phyloP scores from a whole-genome alignment of 2,888 invertebrate genomes.

The Dynastes maya region DNA sequence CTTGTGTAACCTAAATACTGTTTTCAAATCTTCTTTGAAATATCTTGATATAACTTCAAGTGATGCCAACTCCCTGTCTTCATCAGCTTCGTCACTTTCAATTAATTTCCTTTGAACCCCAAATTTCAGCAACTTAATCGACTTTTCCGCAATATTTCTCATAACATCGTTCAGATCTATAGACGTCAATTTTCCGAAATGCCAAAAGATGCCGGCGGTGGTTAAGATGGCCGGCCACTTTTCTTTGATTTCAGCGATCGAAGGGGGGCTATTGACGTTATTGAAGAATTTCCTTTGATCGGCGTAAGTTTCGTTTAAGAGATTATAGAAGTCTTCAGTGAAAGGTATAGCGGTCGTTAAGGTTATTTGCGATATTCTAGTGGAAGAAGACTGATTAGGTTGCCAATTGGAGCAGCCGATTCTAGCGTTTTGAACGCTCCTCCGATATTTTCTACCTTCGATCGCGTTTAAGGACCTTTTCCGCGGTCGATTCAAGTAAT shows the following conservation, averaged over 20 bases:
- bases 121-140: neutral
- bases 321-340: slow-evolving; percentile 13
- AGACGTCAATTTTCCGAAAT: slow-evolving; percentile 34
- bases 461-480: slow-evolving; percentile 36
- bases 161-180: slow-evolving; percentile 32
- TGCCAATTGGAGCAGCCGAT: slow-evolving; percentile 52
- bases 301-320: slow-evolving; percentile 30
- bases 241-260: slow-evolving; percentile 42
- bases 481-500: slow-evolving; percentile 58
- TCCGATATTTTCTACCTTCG: slow-evolving; percentile 30
- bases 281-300: slow-evolving; percentile 51
- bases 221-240: slow-evolving; percentile 37
- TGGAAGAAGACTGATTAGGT: slow-evolving; percentile 1
- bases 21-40: slow-evolving; percentile 51
- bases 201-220: slow-evolving; percentile 43
- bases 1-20: neutral
- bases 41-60: slow-evolving; percentile 41
- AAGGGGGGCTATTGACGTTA: slow-evolving; percentile 29
- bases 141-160: slow-evolving; percentile 13
- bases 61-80: slow-evolving; percentile 4
- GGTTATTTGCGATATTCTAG: neutral
- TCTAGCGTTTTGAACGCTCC: slow-evolving; percentile 16
- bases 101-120: slow-evolving; percentile 10
- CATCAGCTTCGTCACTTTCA: neutral
- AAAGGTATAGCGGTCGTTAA: slow-evolving; percentile 1